A percentile compares a stretch with the other conserved stretches of the same genome.
phyloP scores from a whole-genome alignment of 2,113 vertebrate species.

The Ictalurus punctatus region DNA sequence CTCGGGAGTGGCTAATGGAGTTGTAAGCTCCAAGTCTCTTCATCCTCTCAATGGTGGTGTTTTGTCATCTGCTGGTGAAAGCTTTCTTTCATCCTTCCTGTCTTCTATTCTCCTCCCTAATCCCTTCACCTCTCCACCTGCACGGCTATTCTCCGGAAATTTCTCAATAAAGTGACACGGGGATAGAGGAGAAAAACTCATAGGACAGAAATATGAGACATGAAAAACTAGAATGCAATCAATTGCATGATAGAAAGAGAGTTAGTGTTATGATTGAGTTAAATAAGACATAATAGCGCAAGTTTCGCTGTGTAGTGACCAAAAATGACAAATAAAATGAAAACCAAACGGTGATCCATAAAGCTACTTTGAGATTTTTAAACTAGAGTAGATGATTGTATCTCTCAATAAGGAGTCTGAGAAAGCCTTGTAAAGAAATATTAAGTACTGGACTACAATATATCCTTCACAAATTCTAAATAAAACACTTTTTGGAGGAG shows the following conservation, averaged over 20 bases:
- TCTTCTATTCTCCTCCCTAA: slow-evolving; percentile 28
- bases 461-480: no score
- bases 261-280: not conserved
- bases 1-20: slow-evolving; percentile 31
- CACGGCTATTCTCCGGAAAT: not conserved
- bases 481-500: not conserved
- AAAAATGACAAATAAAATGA: not conserved
- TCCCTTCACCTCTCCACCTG: slow-evolving; percentile 34
- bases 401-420: no score
- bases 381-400: not conserved
- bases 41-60: slow-evolving; percentile 23
- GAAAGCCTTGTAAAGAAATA: no score
- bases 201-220: slow-evolving; percentile 2
- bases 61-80: slow-evolving; percentile 40
- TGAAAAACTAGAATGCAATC: not conserved
- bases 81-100: slow-evolving; percentile 17
- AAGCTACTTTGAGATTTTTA: not conserved
- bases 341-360: not conserved
- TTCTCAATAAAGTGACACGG: not conserved
- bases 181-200: not conserved
- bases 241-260: not conserved
- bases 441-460: no score
- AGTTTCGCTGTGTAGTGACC: not conserved
- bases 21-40: slow-evolving; percentile 27
- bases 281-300: not conserved